Percentiles rank a stretch among this genome's conserved stretches.
These are phyloP conservation scores for Taphrorychus bicolor DNA, from an alignment of 2,888 invertebrate genomes.

Conservation along the genomic window DNA sequence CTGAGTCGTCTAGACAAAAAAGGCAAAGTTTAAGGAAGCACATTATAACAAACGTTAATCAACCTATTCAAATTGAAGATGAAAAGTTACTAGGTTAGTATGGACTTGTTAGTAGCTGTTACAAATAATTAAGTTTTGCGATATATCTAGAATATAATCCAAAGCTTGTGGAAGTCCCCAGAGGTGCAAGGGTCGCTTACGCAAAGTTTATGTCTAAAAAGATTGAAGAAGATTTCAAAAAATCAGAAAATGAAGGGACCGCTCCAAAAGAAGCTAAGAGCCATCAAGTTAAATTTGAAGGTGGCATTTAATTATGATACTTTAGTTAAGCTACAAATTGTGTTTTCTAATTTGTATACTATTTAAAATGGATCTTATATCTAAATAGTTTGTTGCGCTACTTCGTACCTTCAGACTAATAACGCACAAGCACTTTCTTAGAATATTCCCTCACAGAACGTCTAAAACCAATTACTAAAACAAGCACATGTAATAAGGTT, in stretches of 20 bases:
- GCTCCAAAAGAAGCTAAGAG: background rate
- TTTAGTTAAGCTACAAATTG: no score
- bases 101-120: background rate
- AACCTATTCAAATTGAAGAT: slow-evolving; percentile 73
- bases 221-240: slow-evolving; percentile 62
- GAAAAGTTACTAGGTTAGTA: slow-evolving; percentile 71
- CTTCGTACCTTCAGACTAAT: no score
- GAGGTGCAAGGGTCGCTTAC: slow-evolving; percentile 82
- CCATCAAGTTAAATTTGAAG: slow-evolving; percentile 36
- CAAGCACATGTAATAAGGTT: background rate
- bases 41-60: slow-evolving; percentile 69
- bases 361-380: no score
- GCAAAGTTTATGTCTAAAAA: slow-evolving; percentile 86
- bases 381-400: no score
- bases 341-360: no score
- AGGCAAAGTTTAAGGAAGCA: slow-evolving; percentile 78
- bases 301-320: no score
- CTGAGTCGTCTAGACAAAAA: slow-evolving; percentile 67
- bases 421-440: no score
- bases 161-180: slow-evolving; percentile 75
- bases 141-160: slow-evolving; percentile 70
- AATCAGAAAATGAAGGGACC: slow-evolving; percentile 25
- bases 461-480: background rate
- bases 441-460: background rate
- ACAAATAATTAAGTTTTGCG: background rate